These are phyloP conservation scores for Choristoneura fumiferana DNA, from an alignment of 1,140 invertebrate genomes.

Conservation along the genomic window DNA sequence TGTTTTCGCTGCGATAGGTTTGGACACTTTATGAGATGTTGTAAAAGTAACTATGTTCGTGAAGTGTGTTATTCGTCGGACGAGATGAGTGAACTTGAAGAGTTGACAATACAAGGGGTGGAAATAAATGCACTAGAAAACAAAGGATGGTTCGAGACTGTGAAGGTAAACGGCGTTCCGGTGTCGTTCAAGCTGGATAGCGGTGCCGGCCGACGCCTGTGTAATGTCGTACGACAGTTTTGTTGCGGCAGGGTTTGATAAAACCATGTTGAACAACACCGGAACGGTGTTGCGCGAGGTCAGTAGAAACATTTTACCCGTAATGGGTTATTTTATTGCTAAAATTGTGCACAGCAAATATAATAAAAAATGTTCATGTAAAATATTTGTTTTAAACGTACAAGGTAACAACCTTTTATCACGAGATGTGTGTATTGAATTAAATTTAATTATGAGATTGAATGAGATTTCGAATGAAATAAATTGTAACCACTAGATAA, in stretches of 20 bases:
- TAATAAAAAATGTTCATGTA: neutral
- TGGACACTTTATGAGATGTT: neutral
- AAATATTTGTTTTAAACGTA: slow-evolving; percentile 13
- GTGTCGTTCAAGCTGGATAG: neutral
- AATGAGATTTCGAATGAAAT: neutral
- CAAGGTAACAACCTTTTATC: slow-evolving; percentile 14
- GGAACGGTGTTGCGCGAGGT: neutral
- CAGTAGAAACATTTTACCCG: neutral
- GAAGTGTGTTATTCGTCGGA: neutral
- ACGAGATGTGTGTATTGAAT: neutral
- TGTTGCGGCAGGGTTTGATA: neutral
- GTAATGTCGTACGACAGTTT: neutral
- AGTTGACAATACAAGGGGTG: neutral
- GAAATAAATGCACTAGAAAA: neutral
- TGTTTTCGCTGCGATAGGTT: neutral
- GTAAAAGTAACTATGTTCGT: neutral
- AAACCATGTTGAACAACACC: neutral
- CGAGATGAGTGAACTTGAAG: neutral
- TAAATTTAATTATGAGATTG: neutral
- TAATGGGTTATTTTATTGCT: neutral
- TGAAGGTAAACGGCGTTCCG: neutral
- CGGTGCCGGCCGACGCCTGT: neutral
- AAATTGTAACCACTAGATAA: neutral
- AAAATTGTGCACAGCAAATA: neutral
- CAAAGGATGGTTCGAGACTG: neutral